Base-by-base conservation (phyloP, 2,888 invertebrate species). In the Drosophila greeni region DNA sequence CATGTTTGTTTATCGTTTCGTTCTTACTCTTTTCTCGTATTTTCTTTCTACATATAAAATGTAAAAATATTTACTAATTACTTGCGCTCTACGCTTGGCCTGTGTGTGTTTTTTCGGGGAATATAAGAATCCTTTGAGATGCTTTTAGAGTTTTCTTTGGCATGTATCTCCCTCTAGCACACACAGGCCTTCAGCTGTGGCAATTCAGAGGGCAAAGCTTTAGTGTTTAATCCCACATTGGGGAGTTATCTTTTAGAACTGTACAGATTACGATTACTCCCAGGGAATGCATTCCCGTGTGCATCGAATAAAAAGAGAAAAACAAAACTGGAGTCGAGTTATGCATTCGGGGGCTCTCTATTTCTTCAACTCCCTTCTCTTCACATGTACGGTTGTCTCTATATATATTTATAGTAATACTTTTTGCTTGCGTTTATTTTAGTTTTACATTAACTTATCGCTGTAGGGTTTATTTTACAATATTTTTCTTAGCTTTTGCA, bases 351-450 rank as follows among this genome's bases (percentile, higher is more conserved):
- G 56, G 57, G 55, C 20, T 53, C 52, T 66, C 61, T 42, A 20
- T 51, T 45, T 33, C 42, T 47, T 52, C 45, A 39, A 54, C 58
- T 62, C 61, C 34, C 43, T 43, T 47, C 47, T 47, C 18, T 69
- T 74, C 72, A 74, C 68, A 61, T 62, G 58, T 70, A 55, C 75
- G 62, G 34, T 55, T 40, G 5, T 31, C 48, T 23, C 23, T 43
- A 18, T 43, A 26, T 43, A 75, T 83, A 80, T 65, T 78, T 83
- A 45, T 79, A 83, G 71, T 79, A 79, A 79, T 79, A 80, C 79
- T 80, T 83, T 78, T 81, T 78, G 70, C 66, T 62, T 73, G 80
- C 66, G 61, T 58, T 59, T 66, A 58, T 60, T 42, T 66, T 60
- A 56, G 70, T 62, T 77, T 74, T 83, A 80, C 74, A 70, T 16